Evolutionary conservation across 2,797 vertebrate species (phyloP).

Genomic region (Chelon auratus): DNA sequence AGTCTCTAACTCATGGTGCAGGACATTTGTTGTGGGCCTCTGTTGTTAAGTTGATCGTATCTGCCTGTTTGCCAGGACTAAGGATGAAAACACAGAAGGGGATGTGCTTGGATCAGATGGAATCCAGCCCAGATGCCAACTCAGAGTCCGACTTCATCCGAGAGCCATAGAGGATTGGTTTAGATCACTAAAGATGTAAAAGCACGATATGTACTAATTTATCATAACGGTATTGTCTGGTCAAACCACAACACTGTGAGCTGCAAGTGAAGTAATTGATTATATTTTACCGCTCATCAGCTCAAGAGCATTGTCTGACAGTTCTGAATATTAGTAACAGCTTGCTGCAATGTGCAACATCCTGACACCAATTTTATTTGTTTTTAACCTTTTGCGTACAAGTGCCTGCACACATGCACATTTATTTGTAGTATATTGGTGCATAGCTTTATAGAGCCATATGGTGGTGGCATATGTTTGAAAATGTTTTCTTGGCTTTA

Average conservation of each 20-base stretch:
- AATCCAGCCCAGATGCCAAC: slow-evolving; percentile 38
- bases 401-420: background rate
- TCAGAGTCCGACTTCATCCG: slow-evolving; percentile 24
- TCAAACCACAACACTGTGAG: background rate
- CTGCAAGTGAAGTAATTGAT: background rate
- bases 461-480: background rate
- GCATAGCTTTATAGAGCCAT: background rate
- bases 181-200: slow-evolving; percentile 15
- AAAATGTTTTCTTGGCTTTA: background rate
- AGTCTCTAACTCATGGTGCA: background rate
- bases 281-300: slow-evolving; percentile 19
- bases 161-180: slow-evolving; percentile 21
- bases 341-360: background rate
- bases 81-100: slow-evolving; percentile 14
- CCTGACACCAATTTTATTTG: background rate
- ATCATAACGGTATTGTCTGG: background rate
- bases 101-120: slow-evolving; percentile 44
- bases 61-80: slow-evolving; percentile 17
- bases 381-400: background rate
- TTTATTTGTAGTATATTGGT: background rate
- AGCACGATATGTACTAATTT: background rate
- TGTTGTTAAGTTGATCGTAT: slow-evolving; percentile 19
- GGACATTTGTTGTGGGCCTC: slow-evolving; percentile 9
- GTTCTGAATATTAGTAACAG: background rate
- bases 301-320: slow-evolving; percentile 9